A percentile compares a stretch with the other conserved stretches of the same genome.
Conservation (phyloP, 2,888 invertebrate genomes). For the Tachina lurida region DNA sequence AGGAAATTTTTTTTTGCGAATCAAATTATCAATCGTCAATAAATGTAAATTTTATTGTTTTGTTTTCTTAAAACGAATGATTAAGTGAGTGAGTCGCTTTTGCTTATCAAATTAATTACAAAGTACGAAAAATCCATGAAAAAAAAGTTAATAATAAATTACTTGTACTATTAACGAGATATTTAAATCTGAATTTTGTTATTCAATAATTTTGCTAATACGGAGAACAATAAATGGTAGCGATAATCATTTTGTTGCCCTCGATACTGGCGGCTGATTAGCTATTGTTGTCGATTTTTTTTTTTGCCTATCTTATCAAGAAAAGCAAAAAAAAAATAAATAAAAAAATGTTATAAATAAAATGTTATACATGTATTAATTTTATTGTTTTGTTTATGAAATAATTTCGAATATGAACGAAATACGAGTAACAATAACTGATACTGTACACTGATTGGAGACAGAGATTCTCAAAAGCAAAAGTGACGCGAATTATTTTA, state of each 20-base stretch:
- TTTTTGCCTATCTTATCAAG: constrained; percentile 63
- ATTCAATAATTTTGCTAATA: constrained; percentile 8
- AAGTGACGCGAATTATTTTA: constrained; percentile 22
- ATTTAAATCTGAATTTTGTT: constrained; percentile 1
- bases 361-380: constrained; percentile 28
- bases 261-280: constrained; percentile 41
- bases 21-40: neutral
- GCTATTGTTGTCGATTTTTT: constrained; percentile 28
- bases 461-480: neutral
- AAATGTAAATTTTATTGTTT: neutral
- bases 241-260: constrained; percentile 59
- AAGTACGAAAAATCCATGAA: constrained; percentile 9
- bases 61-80: neutral
- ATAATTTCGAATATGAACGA: constrained; percentile 10
- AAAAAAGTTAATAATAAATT: constrained; percentile 13
- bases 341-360: neutral
- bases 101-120: constrained; percentile 40
- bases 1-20: neutral
- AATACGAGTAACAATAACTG: constrained; percentile 1
- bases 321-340: neutral
- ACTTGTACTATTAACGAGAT: neutral
- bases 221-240: neutral
- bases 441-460: too few species aligned
- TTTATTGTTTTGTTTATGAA: constrained; percentile 45
- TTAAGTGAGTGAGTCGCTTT: neutral